Evolutionary conservation across 2,888 invertebrate species (phyloP), one percentile per base, ranked within the genome.

Genomic region (Harmothoe impar): DNA sequence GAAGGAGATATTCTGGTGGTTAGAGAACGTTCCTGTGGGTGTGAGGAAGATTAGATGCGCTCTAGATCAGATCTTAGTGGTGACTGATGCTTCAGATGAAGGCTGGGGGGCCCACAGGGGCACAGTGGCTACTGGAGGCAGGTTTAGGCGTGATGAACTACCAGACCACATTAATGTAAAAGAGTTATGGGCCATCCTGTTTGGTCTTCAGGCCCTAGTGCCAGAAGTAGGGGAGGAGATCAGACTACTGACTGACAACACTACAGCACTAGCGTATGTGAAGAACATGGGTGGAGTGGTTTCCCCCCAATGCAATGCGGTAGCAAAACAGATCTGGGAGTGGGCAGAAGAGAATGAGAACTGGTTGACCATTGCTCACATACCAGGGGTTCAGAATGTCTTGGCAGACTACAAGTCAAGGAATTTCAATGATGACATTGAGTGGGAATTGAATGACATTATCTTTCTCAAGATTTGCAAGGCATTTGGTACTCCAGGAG

Each of bases 201-300:
- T n/a, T n/a, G n/a, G n/a, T n/a, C n/a, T n/a, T n/a, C n/a, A n/a
- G n/a, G n/a, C n/a, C n/a, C n/a, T n/a, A n/a, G n/a, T n/a, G n/a
- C n/a, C n/a, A n/a, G n/a, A n/a, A n/a, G n/a, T n/a, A n/a, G n/a
- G n/a, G n/a, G n/a, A n/a, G n/a, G n/a, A n/a, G n/a, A n/a, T n/a
- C n/a, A n/a, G n/a, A n/a, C n/a, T n/a, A n/a, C n/a, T n/a, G n/a
- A n/a, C n/a, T n/a, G n/a, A n/a, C n/a, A n/a, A n/a, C n/a, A 86
- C 52, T 10, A 86, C 86, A n/a, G 86, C 54, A 86, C 12, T 86
- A 17, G 52, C 43, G 35, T 43, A 43, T 86, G 52, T 86, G 12
- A 43, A 54, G 29, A 35, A 86, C 10, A 43, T 51, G 86, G 86
- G 86, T n/a, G n/a, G n/a, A n/a, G n/a, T n/a, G n/a, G n/a, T n/a